Evolutionary conservation across 2,797 vertebrate genomes (phyloP).

Genomic region (Luscinia megarhynchos): DNA sequence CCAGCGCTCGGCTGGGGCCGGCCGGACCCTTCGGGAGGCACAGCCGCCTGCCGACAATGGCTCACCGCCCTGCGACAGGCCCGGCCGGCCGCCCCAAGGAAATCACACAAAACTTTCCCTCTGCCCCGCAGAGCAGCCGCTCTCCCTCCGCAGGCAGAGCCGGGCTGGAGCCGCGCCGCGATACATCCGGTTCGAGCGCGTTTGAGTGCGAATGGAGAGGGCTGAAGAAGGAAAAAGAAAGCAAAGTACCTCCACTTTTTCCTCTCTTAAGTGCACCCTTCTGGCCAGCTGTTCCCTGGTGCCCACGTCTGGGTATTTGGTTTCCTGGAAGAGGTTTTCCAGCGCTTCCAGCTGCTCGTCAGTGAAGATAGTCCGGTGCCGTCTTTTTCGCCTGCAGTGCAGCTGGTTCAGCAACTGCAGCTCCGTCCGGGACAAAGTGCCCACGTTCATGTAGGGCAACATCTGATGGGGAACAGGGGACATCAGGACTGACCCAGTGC

Average conservation of each 20-base stretch:
- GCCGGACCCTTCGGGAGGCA: not conserved
- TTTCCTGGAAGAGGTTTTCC: constrained; percentile 97
- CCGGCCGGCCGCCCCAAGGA: not conserved
- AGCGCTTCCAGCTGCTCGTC: constrained; percentile 97
- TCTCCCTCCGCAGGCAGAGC: not conserved
- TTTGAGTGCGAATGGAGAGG: not conserved
- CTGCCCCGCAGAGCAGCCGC: not conserved
- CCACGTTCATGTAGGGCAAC: constrained; percentile 97
- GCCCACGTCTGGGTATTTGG: constrained; percentile 97
- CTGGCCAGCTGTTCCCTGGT: constrained; percentile 95
- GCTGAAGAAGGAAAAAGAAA: not conserved
- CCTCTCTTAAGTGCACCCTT: constrained; percentile 95
- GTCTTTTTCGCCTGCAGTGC: constrained; percentile 93
- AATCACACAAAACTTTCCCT: not conserved
- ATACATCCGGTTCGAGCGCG: not conserved
- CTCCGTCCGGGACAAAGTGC: constrained; percentile 93
- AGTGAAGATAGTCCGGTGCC: constrained; percentile 97
- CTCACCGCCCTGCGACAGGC: not conserved
- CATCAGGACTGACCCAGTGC: constrained; percentile 89
- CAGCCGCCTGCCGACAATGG: not conserved
- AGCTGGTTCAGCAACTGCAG: constrained; percentile 96
- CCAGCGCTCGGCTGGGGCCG: not conserved
- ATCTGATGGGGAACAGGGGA: constrained; percentile 95
- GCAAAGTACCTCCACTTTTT: constrained; percentile 92
- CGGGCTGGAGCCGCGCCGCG: not conserved